Evolutionary conservation across 1,140 invertebrate genomes (phyloP), one percentile per base, ranked within the genome.

Genomic region (Pseudomyrmex flavicornis): DNA sequence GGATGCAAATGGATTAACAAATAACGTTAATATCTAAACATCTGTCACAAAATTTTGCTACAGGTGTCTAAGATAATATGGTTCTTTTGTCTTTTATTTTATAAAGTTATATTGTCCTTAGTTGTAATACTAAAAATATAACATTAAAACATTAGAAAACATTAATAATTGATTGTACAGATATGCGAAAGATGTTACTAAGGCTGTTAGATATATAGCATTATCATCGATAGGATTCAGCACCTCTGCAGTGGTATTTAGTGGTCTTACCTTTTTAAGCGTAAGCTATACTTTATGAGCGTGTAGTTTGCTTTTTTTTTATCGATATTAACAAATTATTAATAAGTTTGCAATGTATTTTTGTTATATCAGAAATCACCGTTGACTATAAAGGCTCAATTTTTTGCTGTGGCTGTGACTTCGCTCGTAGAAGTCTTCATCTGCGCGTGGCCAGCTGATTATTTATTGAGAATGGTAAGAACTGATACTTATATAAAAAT

Each of bases 371-470:
- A 86, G 85, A 20, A 26, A 54, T 56, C 69, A 63, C 13, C 84
- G 10, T 13, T 91, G 12, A 50, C 86, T 7, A 61, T 89, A 8
- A 91, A 91, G 63, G 0, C 83, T 1, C 90, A 90, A 13, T 86
- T 87, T 35, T 15, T 80, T 1, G 35, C 82, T 0, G 56, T 89
- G n/a, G 65, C 56, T 2, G 20, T 61, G 4, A 83, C 83, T 15
- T 70, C 86, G 1, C 66, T 79, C 3, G 0, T 88, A 8, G 89
- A 88, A 44, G 85, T 91, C 0, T 90, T 91, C 63, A 77, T 88
- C 46, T 91, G 87, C 50, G 83, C 89, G 0, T 90, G 84, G 88
- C 89, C 91, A 54, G 88, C 90, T n/a, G 90, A 92, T 56, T 68
- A 85, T 8, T 26, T 92, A 9, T 74, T 92, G 0, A 20, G 84